Base-by-base conservation (phyloP, 2,113 vertebrate genomes). In the Odobenus rosmarus region DNA sequence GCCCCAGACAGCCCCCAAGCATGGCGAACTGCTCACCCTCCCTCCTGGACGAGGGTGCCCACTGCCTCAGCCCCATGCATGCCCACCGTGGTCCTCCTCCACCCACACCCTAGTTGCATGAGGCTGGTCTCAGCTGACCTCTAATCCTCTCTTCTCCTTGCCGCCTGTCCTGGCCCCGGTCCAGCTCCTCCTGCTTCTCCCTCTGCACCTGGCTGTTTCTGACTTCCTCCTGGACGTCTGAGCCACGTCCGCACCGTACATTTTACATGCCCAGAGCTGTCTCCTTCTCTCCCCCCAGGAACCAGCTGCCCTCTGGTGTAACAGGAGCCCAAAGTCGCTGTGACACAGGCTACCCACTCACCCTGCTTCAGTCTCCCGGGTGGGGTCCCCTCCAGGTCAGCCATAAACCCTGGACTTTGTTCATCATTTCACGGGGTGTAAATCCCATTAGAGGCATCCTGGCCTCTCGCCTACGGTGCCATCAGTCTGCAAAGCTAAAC, bases 141-240 rank as follows among this genome's bases (percentile, higher is more conserved):
- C 14, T 18, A 61, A 61, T 12, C 46, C 84, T 69, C 23, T 10
- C 49, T 15, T 36, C 46, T 26, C 49, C 14, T 6, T 7, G 23
- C 23, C 7, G 4, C 36, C 72, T 46, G 72, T 42, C 39, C 21
- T 12, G 33, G n/a, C 15, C 69, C 51, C 14, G 53, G 10, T 16
- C 11, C 0, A 16, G 67, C n/a, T 72, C 51, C 51, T 79, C 36
- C 12, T 0, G 24, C 12, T 21, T 8, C 53, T 28, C 86, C 26
- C 2, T 31, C 69, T 23, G n/a, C 14, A 2, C 51, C 86, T 74
- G 71, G 71, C 12, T 46, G 24, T 7, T 28, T 8, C 74, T 21
- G 19, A 72, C 28, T 0, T n/a, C 57, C 72, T 51, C 42, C 72
- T 1, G 55, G 21, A 31, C 1, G 0, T 11, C 7, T 0, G 1